These are phyloP conservation scores for Pseudopodoces humilis DNA, from an alignment of 2,113 vertebrate genomes.

Conservation along the genomic window DNA sequence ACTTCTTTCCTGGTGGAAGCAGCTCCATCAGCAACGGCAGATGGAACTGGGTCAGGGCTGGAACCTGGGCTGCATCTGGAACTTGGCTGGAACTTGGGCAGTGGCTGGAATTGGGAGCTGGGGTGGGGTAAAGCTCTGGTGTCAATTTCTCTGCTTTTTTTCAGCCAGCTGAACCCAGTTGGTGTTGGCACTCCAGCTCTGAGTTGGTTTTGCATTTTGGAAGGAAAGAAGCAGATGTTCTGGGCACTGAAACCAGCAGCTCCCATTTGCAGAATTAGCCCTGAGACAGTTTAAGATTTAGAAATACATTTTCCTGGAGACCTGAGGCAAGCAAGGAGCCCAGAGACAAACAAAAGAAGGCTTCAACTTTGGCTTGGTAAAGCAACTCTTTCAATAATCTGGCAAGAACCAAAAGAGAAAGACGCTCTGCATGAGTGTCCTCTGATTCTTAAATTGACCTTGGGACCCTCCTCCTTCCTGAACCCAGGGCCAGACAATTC, in stretches of 20 bases:
- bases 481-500: fast-evolving
- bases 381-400: background rate
- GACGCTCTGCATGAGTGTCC: background rate
- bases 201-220: fast-evolving
- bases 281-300: background rate
- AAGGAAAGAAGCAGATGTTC: fast-evolving
- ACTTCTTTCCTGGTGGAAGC: fast-evolving
- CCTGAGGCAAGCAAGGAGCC: background rate
- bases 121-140: fast-evolving
- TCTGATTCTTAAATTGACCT: background rate
- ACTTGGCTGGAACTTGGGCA: background rate
- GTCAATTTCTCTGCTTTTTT: background rate
- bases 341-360: background rate
- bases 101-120: background rate
- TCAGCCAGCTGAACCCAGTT: background rate
- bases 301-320: background rate
- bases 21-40: background rate
- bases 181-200: background rate
- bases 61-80: background rate
- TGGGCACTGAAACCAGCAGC: background rate
- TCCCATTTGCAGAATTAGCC: background rate
- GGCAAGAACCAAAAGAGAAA: background rate
- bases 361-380: background rate
- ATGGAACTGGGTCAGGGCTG: background rate
- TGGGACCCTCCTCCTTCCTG: background rate